Evolutionary conservation across 1,140 invertebrate species (phyloP), one percentile per base, ranked within the genome.

Genomic region (Adelges cooleyi): DNA sequence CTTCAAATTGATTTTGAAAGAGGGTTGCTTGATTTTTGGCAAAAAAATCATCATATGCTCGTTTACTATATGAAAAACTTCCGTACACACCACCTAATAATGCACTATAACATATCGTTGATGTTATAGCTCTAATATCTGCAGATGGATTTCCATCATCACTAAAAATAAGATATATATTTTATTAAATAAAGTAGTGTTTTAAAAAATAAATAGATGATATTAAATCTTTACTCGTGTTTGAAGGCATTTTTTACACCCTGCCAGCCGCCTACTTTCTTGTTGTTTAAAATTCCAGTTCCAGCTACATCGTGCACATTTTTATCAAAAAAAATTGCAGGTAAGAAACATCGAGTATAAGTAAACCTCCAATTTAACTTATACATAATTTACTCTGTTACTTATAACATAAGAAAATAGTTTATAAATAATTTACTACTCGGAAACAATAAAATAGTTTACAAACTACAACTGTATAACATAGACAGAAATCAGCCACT

Each of bases 1-100:
- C 56, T 62, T 48, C 42, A 62, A 62, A 62, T 22, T 62, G 56
- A 48, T 62, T 62, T 62, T 48, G n/a, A 33, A 62, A 62, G 1
- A 62, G n/a, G 13, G 56, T 62, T 20, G 56, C 22, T 46, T 62
- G 56, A n/a, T 62, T 62, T 11, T 62, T 62, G 1, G 27, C 17
- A n/a, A 48, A 62, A n/a, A 62, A 62, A 48, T 62, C 56, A 15
- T n/a, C 8, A 46, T 62, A 62, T 18, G 56, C 56, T n/a, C 25
- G 23, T 62, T 62, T 62, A 48, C 56, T 62, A 15, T 62, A 62
- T 4, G 40, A 62, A 4, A 62, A 5, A 48, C 56, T 62, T 33
- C 56, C 56, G 33, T 62, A 62, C 3, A 48, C 9, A 33, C 56
- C 56, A 33, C 56, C 56, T 13, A 62, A 15, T 15, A 62, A 27